Evolutionary conservation across 2,888 invertebrate species (phyloP).

Genomic region (Cartodere bifasciata): DNA sequence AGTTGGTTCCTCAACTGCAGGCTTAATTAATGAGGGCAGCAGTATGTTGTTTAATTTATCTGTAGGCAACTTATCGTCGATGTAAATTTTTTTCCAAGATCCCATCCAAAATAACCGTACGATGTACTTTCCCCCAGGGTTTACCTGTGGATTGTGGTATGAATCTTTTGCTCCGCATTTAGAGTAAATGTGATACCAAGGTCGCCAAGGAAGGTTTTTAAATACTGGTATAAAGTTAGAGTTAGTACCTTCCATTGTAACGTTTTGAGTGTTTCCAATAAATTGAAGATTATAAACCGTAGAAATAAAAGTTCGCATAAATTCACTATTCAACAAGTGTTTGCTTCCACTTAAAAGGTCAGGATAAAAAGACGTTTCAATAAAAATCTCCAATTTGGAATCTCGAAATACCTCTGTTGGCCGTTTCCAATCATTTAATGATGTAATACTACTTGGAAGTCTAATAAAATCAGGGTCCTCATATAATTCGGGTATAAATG

Average conservation of each 20-base stretch:
- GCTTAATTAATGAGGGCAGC: slow-evolving; percentile 25
- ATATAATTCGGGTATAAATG: too few species aligned
- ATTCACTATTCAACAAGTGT: slow-evolving; percentile 32
- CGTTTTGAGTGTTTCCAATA: slow-evolving; percentile 26
- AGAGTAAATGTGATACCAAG: slow-evolving; percentile 37
- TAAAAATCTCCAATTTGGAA: too few species aligned
- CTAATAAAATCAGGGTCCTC: too few species aligned
- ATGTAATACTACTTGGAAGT: too few species aligned
- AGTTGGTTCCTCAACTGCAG: too few species aligned
- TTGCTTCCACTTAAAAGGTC: slow-evolving; percentile 29
- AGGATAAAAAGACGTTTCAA: too few species aligned
- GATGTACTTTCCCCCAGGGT: slow-evolving; percentile 36
- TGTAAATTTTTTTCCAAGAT: slow-evolving; percentile 35
- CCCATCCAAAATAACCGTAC: slow-evolving; percentile 38
- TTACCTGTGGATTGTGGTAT: slow-evolving; percentile 29
- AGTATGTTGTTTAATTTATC: slow-evolving; percentile 27
- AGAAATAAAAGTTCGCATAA: slow-evolving; percentile 31
- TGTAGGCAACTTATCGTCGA: slow-evolving; percentile 38
- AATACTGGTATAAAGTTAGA: slow-evolving; percentile 26
- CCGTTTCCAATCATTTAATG: too few species aligned
- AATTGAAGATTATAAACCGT: slow-evolving; percentile 31
- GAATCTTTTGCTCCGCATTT: slow-evolving; percentile 31
- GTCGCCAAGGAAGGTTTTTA: slow-evolving; percentile 28
- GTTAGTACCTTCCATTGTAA: slow-evolving; percentile 27
- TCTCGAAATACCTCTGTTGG: too few species aligned